Base-by-base conservation (phyloP, 2,888 invertebrate genomes). In the Drosophila meridionalis region DNA sequence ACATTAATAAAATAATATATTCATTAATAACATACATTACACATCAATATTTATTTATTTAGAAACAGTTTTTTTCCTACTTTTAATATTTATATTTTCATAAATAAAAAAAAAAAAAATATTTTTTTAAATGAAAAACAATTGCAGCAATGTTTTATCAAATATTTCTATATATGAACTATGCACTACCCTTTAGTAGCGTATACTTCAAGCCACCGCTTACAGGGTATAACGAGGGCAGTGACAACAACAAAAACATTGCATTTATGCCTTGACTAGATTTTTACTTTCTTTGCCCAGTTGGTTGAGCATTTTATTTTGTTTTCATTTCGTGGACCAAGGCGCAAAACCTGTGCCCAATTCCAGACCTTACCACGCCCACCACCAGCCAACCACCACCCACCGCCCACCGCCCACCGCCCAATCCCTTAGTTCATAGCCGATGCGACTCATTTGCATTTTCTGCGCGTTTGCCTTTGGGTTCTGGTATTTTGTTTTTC, bases 371-470 rank as follows among this genome's bases (percentile, higher is more conserved):
- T 11, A 40, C 38, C 40, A 30, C 55, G 14, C 38, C 40, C 55
- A 63, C n/a, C 20, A 20, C n/a, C n/a, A 6, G 9, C 14, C 36
- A n/a, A n/a, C n/a, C 36, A 63, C 9, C 38, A 7, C 26, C 26
- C 53, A 60, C 8, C 43, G 45, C 47, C 56, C 48, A 68, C 3
- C 28, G 38, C 38, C 38, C 55, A 63, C 4, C 36, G 50, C 48
- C 60, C 50, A 70, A 79, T 62, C 47, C 58, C 73, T 55, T 38
- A 52, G 47, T 55, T 69, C 28, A 43, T 56, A 70, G 70, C 67
- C 70, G 63, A 71, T 80, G 85, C 65, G 81, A 81, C 78, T 87
- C 89, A 87, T 90, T 87, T 87, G 77, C 90, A 90, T 87, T 87
- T 87, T 89, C 69, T 71, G 69, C 80, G 76, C 76, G 61, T 83